These are phyloP conservation scores for Diachasmimorpha longicaudata DNA, from an alignment of 1,140 invertebrate species.

Conservation along the genomic window DNA sequence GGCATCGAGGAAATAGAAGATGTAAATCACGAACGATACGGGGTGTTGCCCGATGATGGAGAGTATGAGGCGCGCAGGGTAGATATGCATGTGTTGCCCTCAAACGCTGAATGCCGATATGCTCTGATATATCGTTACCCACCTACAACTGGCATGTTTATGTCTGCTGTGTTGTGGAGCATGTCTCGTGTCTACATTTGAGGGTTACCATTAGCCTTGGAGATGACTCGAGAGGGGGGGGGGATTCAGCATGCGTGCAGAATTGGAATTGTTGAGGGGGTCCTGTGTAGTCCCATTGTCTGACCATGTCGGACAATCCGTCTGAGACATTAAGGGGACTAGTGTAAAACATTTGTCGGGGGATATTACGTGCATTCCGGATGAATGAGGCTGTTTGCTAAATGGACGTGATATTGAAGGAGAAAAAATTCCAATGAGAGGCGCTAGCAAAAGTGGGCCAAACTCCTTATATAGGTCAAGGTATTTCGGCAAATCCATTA, in stretches of 20 bases:
- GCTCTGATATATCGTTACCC: slow-evolving; percentile 32
- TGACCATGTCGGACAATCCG: not conserved
- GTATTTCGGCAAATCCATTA: not conserved
- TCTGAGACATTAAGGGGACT: not conserved
- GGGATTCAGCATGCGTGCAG: not conserved
- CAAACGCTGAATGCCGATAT: slow-evolving; percentile 34
- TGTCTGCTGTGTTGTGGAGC: not conserved
- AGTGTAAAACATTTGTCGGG: not conserved
- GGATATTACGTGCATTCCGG: not conserved
- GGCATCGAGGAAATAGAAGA: slow-evolving; percentile 34
- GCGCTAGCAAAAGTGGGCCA: not conserved
- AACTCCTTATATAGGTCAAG: not conserved
- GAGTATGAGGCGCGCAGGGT: slow-evolving; percentile 9
- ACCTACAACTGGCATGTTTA: slow-evolving; percentile 34
- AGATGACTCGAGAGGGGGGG: not conserved
- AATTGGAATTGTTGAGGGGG: not conserved
- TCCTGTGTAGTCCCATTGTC: not conserved
- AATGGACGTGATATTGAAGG: not conserved
- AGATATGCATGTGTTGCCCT: slow-evolving; percentile 22
- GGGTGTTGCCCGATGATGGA: slow-evolving; percentile 34
- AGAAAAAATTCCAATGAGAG: not conserved
- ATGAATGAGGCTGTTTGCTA: not conserved
- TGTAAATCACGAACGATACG: slow-evolving; percentile 42
- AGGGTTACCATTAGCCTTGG: slow-evolving; percentile 13
- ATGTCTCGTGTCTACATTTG: not conserved